phyloP scores from a whole-genome alignment of 30 jellyfish, hydroid and myxozoan species.

The Cassiopea andromeda region DNA sequence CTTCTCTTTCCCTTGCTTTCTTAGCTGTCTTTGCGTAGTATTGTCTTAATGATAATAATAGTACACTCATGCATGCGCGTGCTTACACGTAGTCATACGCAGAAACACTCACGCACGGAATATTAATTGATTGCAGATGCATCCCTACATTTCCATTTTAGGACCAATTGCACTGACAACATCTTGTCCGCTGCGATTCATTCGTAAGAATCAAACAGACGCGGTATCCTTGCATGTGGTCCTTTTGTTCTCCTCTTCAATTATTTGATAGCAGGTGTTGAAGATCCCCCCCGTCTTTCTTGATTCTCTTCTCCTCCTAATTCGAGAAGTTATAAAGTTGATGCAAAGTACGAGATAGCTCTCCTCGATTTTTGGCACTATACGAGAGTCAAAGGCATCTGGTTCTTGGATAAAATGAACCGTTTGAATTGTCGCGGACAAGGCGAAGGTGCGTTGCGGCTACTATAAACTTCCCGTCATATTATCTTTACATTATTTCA shows the following conservation, averaged over 20 bases:
- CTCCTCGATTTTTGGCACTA: neutral
- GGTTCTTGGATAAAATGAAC: neutral
- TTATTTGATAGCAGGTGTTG: constrained; percentile 50
- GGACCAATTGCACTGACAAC: neutral
- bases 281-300: constrained; percentile 30
- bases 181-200: constrained; percentile 1
- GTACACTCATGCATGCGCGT: too few relatives aligned
- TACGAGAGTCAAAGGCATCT: neutral
- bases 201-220: constrained; percentile 28
- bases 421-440: neutral
- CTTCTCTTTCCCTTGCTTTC: too few relatives aligned
- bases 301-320: constrained; percentile 24
- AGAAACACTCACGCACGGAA: too few relatives aligned
- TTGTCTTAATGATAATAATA: too few relatives aligned
- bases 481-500: too few relatives aligned
- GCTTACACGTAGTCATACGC: too few relatives aligned
- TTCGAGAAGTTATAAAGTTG: constrained; percentile 19
- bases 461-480: too few relatives aligned
- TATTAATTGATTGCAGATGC: neutral
- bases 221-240: constrained; percentile 63
- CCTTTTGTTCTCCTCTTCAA: constrained; percentile 46
- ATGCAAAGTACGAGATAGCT: constrained; percentile 15
- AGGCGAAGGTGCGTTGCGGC: too few relatives aligned
- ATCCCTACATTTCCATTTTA: neutral
- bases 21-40: too few relatives aligned